Evolutionary conservation across 1,140 invertebrate genomes (phyloP).

Genomic region (Mamestra configurata): DNA sequence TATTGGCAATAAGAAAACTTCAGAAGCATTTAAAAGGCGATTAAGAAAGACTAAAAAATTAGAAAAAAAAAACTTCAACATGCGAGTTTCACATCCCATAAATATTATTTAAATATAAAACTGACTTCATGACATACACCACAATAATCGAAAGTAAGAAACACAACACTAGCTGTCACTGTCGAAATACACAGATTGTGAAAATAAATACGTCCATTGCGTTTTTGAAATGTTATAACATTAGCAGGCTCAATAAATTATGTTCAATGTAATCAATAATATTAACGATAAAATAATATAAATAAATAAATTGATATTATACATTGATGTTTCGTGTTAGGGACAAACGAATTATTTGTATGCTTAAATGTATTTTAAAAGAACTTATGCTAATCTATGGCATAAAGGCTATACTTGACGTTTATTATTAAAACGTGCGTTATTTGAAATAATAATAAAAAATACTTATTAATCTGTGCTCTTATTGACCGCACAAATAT

Average conservation of each 20-base stretch:
- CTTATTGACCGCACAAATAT: neutral
- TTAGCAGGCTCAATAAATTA: conserved; percentile 35
- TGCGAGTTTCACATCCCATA: neutral
- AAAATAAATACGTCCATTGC: conserved; percentile 49
- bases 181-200: conserved; percentile 49
- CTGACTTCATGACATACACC: conserved; percentile 25
- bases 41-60: too few relatives aligned
- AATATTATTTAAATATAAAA: conserved; percentile 3
- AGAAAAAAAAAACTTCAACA: neutral
- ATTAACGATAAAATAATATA: conserved; percentile 29
- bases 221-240: conserved; percentile 38
- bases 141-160: conserved; percentile 20
- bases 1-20: neutral
- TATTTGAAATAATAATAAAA: neutral
- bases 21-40: conserved; percentile 13
- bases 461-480: neutral
- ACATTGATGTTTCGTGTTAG: conserved; percentile 46
- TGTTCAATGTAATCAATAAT: conserved; percentile 29
- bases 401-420: neutral
- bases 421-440: neutral
- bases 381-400: conserved; percentile 3
- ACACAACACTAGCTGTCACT: conserved; percentile 30
- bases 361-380: conserved; percentile 40
- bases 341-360: conserved; percentile 44
- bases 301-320: conserved; percentile 38